Evolutionary conservation across 2,113 vertebrate genomes (phyloP), one percentile per base, ranked within the genome.

Genomic region (Oncorhynchus kisutch): DNA sequence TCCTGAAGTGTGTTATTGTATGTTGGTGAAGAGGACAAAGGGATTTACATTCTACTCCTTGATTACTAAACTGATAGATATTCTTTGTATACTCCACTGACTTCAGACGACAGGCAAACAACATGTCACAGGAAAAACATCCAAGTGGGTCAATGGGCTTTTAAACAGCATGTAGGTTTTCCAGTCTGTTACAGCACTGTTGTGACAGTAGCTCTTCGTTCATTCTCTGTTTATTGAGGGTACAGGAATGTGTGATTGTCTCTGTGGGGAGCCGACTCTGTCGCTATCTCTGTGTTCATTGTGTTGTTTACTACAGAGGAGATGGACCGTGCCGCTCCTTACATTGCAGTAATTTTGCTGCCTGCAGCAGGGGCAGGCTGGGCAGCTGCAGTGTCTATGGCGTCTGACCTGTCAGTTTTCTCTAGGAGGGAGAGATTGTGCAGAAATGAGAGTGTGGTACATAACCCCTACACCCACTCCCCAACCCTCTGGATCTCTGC

Each of bases 41-140:
- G 84, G 83, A 90, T 92, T 89, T 89, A 89, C 86, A 81, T 89
- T 88, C 76, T 73, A 72, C 78, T 77, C 68, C 65, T 74, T 78
- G 78, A 86, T 77, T 88, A 77, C 54, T 84, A 78, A 72, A 67
- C 20, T 66, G 79, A 82, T 88, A 81, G 76, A 81, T 73, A 91
- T 91, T 90, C 80, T 80, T 91, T 68, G 78, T 89, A 88, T 87
- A 84, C 4, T 76, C 71, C 64, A 2, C 85, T 12, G 73, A 78
- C 74, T 78, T 75, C 76, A 74, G 49, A 73, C 75, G 27, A 39
- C 11, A 45, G 13, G 66, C 77, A 71, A 71, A 66, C 76, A 24
- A 75, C 5, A 85, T 14, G 74, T 76, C 82, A 79, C 67, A 82
- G 64, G 74, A 78, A 88, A 73, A 83, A 76, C 74, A 75, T 79